Evolutionary conservation across 2,888 invertebrate genomes (phyloP), one percentile per base, ranked within the genome.

Genomic region (Dione vanillae): DNA sequence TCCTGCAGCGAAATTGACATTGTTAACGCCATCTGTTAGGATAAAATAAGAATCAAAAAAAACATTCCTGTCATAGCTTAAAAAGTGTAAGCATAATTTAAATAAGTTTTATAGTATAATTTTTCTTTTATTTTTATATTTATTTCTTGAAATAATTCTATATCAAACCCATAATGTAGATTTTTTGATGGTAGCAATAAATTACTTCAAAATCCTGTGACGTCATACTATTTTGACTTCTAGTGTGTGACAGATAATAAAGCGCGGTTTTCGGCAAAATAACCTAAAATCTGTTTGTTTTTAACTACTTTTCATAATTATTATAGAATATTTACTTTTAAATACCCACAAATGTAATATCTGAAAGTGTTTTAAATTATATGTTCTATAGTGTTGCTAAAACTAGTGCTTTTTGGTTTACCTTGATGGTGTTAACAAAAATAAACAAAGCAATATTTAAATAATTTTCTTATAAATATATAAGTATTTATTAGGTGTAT

Each of bases 231-330:
- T 64, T 64, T 64, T 51, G 64, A 19, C 40, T 14, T 8, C 37
- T 19, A 16, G 12, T 35, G 8, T 27, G 37, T 64, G 49, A 64
- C 66, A 67, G 56, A 41, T 52, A 51, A 19, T 51, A 49, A 37
- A 16, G 47, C 47, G 64, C 64, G 64, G 49, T 47, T 37, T 52
- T 47, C 59, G 58, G 58, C 61, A 59, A 65, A 64, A 59, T 75
- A 76, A 74, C 76, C 75, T 74, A 37, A 71, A 67, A 70, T 11
- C n/a, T 65, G 10, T 56, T 45, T 52, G 62, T 49, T 64, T 64
- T 71, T 45, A 40, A 3, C 37, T 3, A 27, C 27, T 14, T 56
- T 19, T 41, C 16, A 2, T 41, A 64, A 20, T 49, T 35, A 56
- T 11, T 45, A 7, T 40, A 37, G 47, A 54, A 10, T 61, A 43